Evolutionary conservation across 2,888 invertebrate genomes (phyloP), one percentile per base, ranked within the genome.

Genomic region (Trachelus stipa): DNA sequence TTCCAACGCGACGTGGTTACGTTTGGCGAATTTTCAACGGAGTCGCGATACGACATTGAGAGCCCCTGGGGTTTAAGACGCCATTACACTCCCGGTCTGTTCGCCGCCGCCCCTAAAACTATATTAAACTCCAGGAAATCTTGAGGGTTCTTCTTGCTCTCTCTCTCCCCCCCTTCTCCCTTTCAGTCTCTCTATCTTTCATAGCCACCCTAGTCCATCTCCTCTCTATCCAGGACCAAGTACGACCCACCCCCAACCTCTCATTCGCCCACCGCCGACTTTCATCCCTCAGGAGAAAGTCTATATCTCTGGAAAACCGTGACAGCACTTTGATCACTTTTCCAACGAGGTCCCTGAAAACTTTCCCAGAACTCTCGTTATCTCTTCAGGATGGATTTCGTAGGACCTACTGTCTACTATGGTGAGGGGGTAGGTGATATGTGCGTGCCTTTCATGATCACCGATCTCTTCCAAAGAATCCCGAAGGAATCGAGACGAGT

Each of bases 71-170:
- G 89, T 88, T 91, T 91, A 91, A 91, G 91, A 91, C 91, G 90
- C 91, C 91, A 91, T 91, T 91, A 91, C 90, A 90, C 86, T 88
- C 88, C 88, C 79, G 81, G 84, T 78, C 84, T 85, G 87, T 83
- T 87, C 86, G 89, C 88, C 88, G 87, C 87, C 90, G 89, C 90
- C 90, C 90, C 90, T 90, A 89, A 91, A 90, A 90, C 89, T 89
- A 88, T 91, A 91, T 91, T 91, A 90, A 91, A 91, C 91, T 91
- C 89, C 83, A 85, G 88, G 90, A 91, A 91, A 91, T 91, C 91
- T 91, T 91, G 87, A 87, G 87, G 86, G 86, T 78, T 69, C 81
- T 78, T 69, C 56, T 34, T 74, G 76, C 81, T 84, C 81, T 79
- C 83, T 84, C 80, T 75, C 79, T 75, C 68, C 79, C 35, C 0